A percentile compares a stretch with the other conserved stretches of the same genome.
Conservation (phyloP, 1,140 invertebrate species). For the Drosophila albomicans region DNA sequence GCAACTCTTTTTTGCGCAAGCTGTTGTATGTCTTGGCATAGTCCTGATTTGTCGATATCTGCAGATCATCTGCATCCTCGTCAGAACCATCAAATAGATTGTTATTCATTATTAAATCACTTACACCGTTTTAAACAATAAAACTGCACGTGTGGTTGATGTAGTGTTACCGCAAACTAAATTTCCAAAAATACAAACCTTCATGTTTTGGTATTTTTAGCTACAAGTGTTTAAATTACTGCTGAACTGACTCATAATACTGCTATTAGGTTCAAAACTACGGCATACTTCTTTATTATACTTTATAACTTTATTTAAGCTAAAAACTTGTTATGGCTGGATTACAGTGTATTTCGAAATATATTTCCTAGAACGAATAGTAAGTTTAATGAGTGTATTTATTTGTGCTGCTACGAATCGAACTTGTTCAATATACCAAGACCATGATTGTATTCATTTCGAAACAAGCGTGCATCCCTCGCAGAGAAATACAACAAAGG, state of each 20-base stretch:
- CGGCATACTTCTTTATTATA: too few species aligned
- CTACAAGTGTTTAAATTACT: too few species aligned
- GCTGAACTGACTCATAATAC: too few species aligned
- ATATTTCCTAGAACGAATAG: too few species aligned
- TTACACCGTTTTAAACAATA: constrained; percentile 13
- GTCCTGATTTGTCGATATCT: constrained; percentile 90
- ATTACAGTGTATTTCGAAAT: too few species aligned
- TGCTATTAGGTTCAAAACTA: too few species aligned
- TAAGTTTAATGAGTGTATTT: too few species aligned
- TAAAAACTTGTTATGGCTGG: too few species aligned
- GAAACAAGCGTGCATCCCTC: constrained; percentile 19
- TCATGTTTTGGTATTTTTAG: too few species aligned
- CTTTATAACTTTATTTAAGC: too few species aligned
- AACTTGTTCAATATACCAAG: constrained; percentile 14
- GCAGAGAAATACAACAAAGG: constrained; percentile 30
- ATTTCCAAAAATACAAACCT: background rate
- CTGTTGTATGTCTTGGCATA: constrained; percentile 93
- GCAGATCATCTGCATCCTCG: constrained; percentile 84
- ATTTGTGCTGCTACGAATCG: background rate
- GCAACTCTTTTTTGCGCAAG: constrained; percentile 93
- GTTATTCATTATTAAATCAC: constrained; percentile 62
- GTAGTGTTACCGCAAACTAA: background rate
- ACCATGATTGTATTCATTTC: background rate
- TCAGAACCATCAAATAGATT: constrained; percentile 77
- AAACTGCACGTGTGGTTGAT: constrained; percentile 41